Evolutionary conservation across 2,797 vertebrate species (phyloP).

Genomic region (Parotocinclus haroldoi): DNA sequence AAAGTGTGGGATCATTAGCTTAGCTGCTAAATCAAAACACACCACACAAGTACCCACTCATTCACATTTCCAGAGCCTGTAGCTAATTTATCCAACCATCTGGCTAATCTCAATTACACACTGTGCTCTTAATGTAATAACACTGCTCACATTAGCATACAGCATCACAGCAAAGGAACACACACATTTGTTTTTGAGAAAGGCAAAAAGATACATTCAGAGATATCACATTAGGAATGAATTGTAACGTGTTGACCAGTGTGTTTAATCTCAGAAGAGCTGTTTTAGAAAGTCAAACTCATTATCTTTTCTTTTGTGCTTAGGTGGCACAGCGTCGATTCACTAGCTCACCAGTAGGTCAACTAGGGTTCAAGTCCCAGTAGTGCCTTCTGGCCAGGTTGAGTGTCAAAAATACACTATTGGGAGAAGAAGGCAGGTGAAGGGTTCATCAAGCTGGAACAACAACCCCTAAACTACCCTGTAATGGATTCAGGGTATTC

Average conservation of each 20-base stretch:
- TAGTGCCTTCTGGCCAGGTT: no score
- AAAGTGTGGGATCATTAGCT: neutral
- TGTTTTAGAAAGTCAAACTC: no score
- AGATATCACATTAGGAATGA: conserved; percentile 8
- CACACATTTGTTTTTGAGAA: no score
- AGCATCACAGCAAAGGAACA: neutral
- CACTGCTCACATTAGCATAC: conserved; percentile 19
- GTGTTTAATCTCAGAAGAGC: neutral
- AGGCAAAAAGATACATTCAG: neutral
- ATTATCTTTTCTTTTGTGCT: no score
- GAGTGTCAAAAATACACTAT: no score
- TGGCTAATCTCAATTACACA: conserved; percentile 15
- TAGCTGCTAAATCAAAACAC: neutral
- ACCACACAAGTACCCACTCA: conserved; percentile 7
- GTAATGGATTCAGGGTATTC: no score
- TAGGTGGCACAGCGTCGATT: no score
- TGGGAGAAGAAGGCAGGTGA: no score
- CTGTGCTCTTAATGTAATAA: conserved; percentile 15
- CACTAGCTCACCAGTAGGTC: no score
- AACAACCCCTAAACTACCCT: no score
- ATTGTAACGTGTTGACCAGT: conserved; percentile 10
- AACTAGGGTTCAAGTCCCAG: no score
- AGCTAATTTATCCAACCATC: neutral
- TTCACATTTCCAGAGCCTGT: neutral
- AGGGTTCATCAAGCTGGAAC: no score